These are phyloP conservation scores for Drosophila kanekoi DNA, from an alignment of 2,888 invertebrate species.

Conservation along the genomic window DNA sequence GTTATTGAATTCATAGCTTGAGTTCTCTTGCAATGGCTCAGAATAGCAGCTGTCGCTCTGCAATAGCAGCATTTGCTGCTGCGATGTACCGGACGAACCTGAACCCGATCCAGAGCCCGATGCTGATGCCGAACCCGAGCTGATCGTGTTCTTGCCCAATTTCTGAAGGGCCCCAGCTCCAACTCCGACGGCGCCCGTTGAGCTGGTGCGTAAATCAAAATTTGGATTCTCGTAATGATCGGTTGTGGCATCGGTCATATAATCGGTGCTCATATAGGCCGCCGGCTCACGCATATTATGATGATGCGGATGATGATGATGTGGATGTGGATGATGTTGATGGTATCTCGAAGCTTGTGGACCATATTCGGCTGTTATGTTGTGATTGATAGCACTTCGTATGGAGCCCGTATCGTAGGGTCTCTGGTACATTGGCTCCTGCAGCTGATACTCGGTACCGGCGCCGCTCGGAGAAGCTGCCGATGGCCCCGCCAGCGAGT, in stretches of 20 bases:
- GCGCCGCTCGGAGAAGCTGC: constrained; percentile 40
- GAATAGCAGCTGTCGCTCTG: constrained; percentile 84
- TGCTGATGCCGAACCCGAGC: constrained; percentile 60
- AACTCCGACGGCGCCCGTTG: constrained; percentile 17
- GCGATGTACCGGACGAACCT: constrained; percentile 68
- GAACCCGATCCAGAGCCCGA: constrained; percentile 60
- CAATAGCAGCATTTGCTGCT: constrained; percentile 77
- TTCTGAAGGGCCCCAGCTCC: constrained; percentile 52
- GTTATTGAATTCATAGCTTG: constrained; percentile 86
- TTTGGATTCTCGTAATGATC: constrained; percentile 86
- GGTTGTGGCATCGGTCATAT: constrained; percentile 79
- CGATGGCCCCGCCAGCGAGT: constrained; percentile 82
- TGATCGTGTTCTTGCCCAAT: constrained; percentile 55
- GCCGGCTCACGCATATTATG: constrained; percentile 58
- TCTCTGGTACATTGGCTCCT: constrained; percentile 82
- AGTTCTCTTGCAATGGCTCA: constrained; percentile 81
- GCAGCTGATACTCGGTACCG: constrained; percentile 74
- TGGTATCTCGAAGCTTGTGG: constrained; percentile 40
- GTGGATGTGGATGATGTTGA: constrained; percentile 15
- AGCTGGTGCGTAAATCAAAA: constrained; percentile 78
- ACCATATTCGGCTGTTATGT: constrained; percentile 52
- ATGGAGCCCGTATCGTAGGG: constrained; percentile 84
- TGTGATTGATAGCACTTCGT: constrained; percentile 69
- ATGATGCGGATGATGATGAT: constrained; percentile 15
- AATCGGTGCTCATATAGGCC: constrained; percentile 66